Base-by-base conservation (phyloP, 2,113 vertebrate species). In the Nannobrachium achirus region DNA sequence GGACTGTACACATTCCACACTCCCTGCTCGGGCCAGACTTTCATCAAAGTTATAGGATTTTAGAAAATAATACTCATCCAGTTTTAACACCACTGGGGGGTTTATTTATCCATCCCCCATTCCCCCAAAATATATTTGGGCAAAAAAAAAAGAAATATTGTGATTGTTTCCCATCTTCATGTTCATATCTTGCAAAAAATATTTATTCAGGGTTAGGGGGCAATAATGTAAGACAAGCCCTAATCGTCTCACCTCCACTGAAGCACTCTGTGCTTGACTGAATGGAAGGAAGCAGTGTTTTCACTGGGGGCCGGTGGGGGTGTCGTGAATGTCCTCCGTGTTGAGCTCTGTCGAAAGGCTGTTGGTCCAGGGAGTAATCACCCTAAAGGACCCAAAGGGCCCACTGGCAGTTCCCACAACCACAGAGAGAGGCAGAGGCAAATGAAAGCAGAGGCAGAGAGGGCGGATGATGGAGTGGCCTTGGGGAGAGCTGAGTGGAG, bases 371-470 rank as follows among this genome's bases (percentile, higher is more conserved):
- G 58, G 40, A 59, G 61, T 49, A 15, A 71, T 72, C 70, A 14
- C 73, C 40, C 61, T 41, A 46, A 39, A 66, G 79, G 76, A 79
- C 76, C 79, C 60, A 59, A 76, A 71, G 71, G 66, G 42, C 38
- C 79, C 46, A 41, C 81, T 82, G 73, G 73, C 55, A 45, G 46
- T 25, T 61, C 59, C 46, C 19, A 14, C 18, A 8, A 14, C 60
- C 60, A 18, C 64, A 42, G 19, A 52, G 61, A 70, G 66, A 67
- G 46, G 46, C 25, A 33, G 11, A 39, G 33, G 13, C 15, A 53
- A 39, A 63, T 9, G 9, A 25, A 61, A 44, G 44, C 41, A 53
- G 39, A 44, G 9, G 49, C 15, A 20, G 51, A 16, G 15, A 53
- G 18, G 8, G 15, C 8, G 18, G 19, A 55, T 10, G 19, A 10